These are phyloP conservation scores for Ophion ellenae DNA, from an alignment of 2,888 invertebrate genomes.

Conservation along the genomic window DNA sequence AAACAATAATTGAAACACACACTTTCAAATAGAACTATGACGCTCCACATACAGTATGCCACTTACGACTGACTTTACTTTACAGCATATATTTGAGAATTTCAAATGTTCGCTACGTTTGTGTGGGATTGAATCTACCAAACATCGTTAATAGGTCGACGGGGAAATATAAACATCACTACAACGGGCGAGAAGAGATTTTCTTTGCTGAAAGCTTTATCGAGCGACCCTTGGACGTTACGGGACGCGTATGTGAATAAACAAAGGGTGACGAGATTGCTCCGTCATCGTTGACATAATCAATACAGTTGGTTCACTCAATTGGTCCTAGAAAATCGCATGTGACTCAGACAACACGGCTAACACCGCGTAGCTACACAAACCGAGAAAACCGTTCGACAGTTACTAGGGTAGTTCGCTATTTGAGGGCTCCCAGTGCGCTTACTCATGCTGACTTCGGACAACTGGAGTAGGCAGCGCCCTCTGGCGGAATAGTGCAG, in stretches of 20 bases:
- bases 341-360: background rate
- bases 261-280: background rate
- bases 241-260: background rate
- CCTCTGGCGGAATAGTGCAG: too few species aligned
- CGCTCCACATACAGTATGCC: background rate
- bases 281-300: conserved; percentile 8
- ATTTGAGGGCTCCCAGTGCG: background rate
- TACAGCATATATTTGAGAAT: background rate
- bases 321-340: background rate
- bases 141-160: background rate
- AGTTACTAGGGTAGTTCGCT: background rate
- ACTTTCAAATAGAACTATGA: background rate
- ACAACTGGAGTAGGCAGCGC: too few species aligned
- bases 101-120: background rate
- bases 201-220: background rate
- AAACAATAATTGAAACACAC: too few species aligned
- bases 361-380: background rate
- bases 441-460: background rate
- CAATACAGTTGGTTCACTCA: background rate
- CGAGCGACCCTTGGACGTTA: background rate
- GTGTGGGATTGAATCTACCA: background rate
- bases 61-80: background rate
- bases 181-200: background rate
- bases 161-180: background rate
- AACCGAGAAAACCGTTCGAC: background rate